Percentiles rank a stretch among this genome's conserved stretches.
phyloP scores from a whole-genome alignment of 2,113 vertebrate genomes.

The Scortum barcoo region DNA sequence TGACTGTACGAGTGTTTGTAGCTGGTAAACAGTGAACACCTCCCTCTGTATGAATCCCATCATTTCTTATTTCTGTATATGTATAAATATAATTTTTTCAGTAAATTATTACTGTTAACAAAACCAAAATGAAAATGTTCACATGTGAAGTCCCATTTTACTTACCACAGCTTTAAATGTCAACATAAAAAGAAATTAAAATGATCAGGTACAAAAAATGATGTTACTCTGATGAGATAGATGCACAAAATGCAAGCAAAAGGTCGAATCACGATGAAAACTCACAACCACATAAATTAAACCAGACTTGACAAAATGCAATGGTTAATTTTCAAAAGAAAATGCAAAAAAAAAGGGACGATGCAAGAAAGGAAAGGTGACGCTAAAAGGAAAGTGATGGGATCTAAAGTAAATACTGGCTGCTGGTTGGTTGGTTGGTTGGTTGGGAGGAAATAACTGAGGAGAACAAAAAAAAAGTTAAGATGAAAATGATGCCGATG shows the following conservation, averaged over 20 bases:
- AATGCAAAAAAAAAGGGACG: conserved; percentile 45
- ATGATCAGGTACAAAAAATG: conserved; percentile 9
- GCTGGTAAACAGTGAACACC: neutral
- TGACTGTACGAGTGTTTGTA: neutral
- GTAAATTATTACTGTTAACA: neutral
- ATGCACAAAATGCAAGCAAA: conserved; percentile 62
- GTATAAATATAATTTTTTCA: neutral
- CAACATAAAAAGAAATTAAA: neutral
- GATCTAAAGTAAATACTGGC: neutral
- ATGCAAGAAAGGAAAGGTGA: conserved; percentile 50
- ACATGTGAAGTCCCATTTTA: neutral
- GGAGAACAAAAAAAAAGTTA: conserved; percentile 52
- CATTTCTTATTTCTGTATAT: neutral
- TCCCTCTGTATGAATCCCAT: neutral
- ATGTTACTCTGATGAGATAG: conserved; percentile 28
- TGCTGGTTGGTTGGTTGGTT: conserved; percentile 5
- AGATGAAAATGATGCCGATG: conserved; percentile 53
- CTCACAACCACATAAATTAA: conserved; percentile 31
- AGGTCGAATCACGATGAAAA: conserved; percentile 19
- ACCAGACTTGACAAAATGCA: conserved; percentile 44
- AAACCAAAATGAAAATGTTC: neutral
- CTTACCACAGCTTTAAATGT: conserved; percentile 42
- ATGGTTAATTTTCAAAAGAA: conserved; percentile 64
- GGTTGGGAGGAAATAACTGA: conserved; percentile 22
- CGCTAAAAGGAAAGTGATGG: neutral